Conservation (phyloP, 2,113 vertebrate genomes). For the Lota lota region DNA sequence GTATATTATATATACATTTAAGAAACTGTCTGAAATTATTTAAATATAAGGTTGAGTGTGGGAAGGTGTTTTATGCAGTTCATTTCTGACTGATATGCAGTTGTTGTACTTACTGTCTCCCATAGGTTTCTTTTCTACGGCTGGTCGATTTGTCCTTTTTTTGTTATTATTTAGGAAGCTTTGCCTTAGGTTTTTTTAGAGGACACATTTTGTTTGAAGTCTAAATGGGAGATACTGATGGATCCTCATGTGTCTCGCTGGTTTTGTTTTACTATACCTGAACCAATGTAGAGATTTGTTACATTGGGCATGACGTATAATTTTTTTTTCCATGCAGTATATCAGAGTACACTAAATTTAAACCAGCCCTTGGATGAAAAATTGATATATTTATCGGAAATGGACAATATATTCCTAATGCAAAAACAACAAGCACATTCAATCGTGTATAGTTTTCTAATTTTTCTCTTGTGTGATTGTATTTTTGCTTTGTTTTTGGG, state of each 20-base stretch:
- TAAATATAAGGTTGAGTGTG: constrained; percentile 8
- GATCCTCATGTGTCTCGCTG: background rate
- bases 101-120: constrained; percentile 16
- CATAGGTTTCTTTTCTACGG: background rate
- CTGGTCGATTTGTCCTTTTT: background rate
- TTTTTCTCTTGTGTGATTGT: constrained; percentile 55
- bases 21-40: constrained; percentile 18
- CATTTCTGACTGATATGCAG: constrained; percentile 11
- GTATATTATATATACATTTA: constrained; percentile 66
- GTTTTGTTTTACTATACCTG: background rate
- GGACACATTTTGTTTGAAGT: background rate
- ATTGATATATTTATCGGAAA: constrained; percentile 18
- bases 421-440: constrained; percentile 68
- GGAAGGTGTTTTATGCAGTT: constrained; percentile 18
- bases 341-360: constrained; percentile 14
- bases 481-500: constrained; percentile 22
- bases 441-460: constrained; percentile 67
- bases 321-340: constrained; percentile 2
- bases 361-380: constrained; percentile 12
- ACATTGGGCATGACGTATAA: constrained; percentile 4
- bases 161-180: background rate
- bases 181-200: background rate
- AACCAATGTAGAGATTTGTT: background rate
- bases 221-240: background rate
- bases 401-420: constrained; percentile 54